Percentiles rank a stretch among this genome's conserved stretches.
Evolutionary conservation across 2,113 vertebrate species (phyloP).

Genomic region (Melanotaenia duboulayi): DNA sequence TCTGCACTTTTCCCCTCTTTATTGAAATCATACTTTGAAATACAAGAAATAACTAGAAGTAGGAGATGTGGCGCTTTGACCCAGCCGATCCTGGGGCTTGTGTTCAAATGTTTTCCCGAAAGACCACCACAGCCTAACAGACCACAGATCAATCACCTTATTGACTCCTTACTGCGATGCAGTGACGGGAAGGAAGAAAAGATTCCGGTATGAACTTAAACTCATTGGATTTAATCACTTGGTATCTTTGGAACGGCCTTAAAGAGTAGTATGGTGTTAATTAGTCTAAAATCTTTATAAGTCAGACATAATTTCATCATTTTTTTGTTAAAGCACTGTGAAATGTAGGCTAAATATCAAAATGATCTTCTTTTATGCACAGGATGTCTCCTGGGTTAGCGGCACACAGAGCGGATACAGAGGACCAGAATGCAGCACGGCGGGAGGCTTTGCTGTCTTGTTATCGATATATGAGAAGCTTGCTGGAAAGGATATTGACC

Average conservation of each 20-base stretch:
- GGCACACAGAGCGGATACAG: slow-evolving; percentile 21
- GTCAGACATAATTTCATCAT: neutral
- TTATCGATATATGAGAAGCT: slow-evolving; percentile 74
- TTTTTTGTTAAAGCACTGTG: slow-evolving; percentile 1
- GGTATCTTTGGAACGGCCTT: slow-evolving; percentile 26
- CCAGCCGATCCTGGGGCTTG: slow-evolving; percentile 34
- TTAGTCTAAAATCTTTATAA: neutral
- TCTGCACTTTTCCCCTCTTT: too few relatives aligned
- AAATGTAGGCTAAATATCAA: slow-evolving; percentile 9
- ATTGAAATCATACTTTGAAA: neutral
- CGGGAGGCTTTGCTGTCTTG: slow-evolving; percentile 58
- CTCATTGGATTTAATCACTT: neutral
- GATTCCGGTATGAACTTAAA: neutral
- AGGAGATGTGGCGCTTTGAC: slow-evolving; percentile 7
- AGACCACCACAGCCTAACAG: slow-evolving; percentile 56
- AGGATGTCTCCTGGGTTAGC: slow-evolving; percentile 10
- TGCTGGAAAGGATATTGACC: slow-evolving; percentile 74
- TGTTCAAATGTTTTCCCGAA: slow-evolving; percentile 50
- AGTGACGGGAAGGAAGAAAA: slow-evolving; percentile 23
- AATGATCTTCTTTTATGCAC: slow-evolving; percentile 26
- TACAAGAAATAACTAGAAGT: neutral
- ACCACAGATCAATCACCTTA: slow-evolving; percentile 78
- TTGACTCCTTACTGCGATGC: slow-evolving; percentile 69
- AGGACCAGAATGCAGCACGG: slow-evolving; percentile 63
- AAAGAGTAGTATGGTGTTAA: slow-evolving; percentile 6